Evolutionary conservation across 2,113 vertebrate species (phyloP).

Genomic region (Dasyurus viverrinus): DNA sequence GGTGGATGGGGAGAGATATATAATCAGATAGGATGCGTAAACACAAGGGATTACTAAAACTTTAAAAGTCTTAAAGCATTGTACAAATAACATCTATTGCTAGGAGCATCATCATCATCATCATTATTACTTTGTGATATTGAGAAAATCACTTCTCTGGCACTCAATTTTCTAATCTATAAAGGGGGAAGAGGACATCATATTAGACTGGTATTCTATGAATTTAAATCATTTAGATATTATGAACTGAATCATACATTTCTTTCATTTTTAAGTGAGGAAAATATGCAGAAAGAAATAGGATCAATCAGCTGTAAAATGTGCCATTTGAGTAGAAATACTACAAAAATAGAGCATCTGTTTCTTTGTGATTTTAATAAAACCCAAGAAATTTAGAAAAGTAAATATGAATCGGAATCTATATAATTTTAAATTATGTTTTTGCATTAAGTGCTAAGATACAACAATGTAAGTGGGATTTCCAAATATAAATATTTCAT

Average conservation of each 20-base stretch:
- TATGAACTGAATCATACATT: not conserved
- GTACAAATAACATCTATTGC: not conserved
- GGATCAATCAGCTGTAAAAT: not conserved
- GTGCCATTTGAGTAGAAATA: not conserved
- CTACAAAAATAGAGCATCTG: not conserved
- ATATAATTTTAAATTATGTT: not conserved
- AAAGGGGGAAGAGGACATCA: not conserved
- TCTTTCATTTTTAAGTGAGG: not conserved
- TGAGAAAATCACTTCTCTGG: not conserved
- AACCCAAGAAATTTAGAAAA: not conserved
- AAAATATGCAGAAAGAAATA: not conserved
- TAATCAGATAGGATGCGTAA: not conserved
- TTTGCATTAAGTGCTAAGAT: conserved; percentile 13
- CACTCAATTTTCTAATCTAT: not conserved
- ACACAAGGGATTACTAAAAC: not conserved
- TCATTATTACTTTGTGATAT: not conserved
- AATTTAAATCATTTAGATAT: not conserved
- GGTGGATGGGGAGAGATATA: not conserved
- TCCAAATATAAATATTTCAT: conserved; percentile 33
- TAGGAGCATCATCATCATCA: not conserved
- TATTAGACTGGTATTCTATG: not conserved
- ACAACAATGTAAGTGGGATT: not conserved
- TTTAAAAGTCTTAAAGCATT: not conserved
- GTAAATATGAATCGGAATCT: not conserved
- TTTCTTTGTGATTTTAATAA: conserved; percentile 18